Evolutionary conservation across 2,797 vertebrate genomes (phyloP).

Genomic region (Myoxocephalus aenaeus): DNA sequence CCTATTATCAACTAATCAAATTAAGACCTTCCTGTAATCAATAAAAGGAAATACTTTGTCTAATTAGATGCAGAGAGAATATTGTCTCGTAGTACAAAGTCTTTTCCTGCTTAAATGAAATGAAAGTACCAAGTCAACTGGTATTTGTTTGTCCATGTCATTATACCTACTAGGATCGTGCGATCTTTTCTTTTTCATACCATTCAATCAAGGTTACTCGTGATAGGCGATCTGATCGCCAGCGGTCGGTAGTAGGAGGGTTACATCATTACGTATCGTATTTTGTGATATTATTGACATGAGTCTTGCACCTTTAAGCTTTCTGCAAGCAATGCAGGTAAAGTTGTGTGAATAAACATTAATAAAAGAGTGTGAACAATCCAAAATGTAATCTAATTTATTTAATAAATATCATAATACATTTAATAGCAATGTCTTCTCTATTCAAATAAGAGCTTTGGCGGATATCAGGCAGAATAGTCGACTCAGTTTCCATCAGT

Average conservation of each 20-base stretch:
- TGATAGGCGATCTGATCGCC: too few species aligned
- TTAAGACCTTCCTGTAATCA: slow-evolving; percentile 54
- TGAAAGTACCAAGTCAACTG: slow-evolving; percentile 24
- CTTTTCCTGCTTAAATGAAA: slow-evolving; percentile 3
- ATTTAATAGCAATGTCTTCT: too few species aligned
- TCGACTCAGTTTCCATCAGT: too few species aligned
- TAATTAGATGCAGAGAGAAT: slow-evolving; percentile 39
- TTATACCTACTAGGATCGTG: background rate
- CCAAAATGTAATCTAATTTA: too few species aligned
- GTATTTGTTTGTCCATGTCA: slow-evolving; percentile 28
- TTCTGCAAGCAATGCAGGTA: too few species aligned
- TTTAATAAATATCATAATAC: too few species aligned
- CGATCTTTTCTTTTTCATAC: background rate
- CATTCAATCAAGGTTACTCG: background rate
- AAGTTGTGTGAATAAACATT: too few species aligned
- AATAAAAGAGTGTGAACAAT: too few species aligned
- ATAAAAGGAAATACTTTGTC: slow-evolving; percentile 39
- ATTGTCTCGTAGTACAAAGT: slow-evolving; percentile 19
- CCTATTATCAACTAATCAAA: slow-evolving; percentile 49
- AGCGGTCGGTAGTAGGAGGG: too few species aligned
- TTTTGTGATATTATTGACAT: background rate
- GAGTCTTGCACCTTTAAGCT: too few species aligned
- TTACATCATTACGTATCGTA: background rate
- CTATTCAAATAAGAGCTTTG: too few species aligned
- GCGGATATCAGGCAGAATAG: too few species aligned